These are phyloP conservation scores for Solea senegalensis DNA, from an alignment of 2,113 vertebrate genomes.

Conservation along the genomic window DNA sequence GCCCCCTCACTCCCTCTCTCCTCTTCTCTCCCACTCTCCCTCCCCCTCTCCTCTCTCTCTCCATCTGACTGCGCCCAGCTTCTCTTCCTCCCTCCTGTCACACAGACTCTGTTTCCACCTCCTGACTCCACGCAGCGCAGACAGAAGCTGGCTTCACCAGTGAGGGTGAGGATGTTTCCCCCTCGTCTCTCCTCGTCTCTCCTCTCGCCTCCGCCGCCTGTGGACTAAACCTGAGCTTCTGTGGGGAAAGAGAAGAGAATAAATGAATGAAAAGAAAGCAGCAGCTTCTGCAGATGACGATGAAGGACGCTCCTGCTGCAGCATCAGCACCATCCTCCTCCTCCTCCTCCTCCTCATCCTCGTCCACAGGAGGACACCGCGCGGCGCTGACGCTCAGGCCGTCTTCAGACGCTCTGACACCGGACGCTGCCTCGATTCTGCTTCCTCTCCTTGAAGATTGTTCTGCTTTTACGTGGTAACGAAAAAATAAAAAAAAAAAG, in stretches of 20 bases:
- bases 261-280: no score
- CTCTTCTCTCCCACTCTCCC: conserved; percentile 37
- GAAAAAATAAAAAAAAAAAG: conserved; percentile 3
- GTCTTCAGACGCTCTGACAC: background rate
- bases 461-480: conserved; percentile 12
- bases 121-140: conserved; percentile 47
- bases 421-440: conserved; percentile 29
- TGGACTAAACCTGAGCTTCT: background rate
- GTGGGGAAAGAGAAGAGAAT: background rate
- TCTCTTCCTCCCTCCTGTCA: conserved; percentile 60
- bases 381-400: background rate
- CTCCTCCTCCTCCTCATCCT: conserved; percentile 43
- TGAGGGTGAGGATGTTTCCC: conserved; percentile 28
- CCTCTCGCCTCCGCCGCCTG: background rate
- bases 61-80: conserved; percentile 68
- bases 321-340: conserved; percentile 40
- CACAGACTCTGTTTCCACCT: conserved; percentile 39
- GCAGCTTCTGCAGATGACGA: background rate
- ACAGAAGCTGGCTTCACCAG: conserved; percentile 15
- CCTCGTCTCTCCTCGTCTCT: conserved; percentile 1
- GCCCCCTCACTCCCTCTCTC: conserved; percentile 49
- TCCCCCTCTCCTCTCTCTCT: conserved; percentile 46
- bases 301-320: conserved; percentile 48
- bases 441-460: conserved; percentile 16
- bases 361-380: conserved; percentile 23